These are phyloP conservation scores for Pachydiplax longipennis DNA, from an alignment of 2,888 invertebrate species.

Conservation along the genomic window DNA sequence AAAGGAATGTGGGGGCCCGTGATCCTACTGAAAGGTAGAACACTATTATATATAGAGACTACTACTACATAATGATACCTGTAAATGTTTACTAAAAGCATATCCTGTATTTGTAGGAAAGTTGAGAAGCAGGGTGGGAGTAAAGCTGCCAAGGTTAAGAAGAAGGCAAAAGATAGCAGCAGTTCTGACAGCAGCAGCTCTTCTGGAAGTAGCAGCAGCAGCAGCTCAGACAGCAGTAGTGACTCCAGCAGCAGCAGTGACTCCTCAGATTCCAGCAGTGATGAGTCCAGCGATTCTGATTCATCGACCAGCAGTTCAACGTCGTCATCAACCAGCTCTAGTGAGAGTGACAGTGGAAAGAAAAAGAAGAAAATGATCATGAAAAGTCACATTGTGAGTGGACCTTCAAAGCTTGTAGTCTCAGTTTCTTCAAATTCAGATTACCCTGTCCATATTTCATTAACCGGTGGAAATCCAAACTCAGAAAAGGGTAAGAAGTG, in stretches of 20 bases:
- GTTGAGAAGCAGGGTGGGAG: neutral
- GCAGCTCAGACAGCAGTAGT: neutral
- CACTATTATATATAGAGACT: too few relatives aligned
- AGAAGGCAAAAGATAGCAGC: neutral
- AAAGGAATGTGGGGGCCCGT: too few relatives aligned
- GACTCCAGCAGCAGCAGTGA: neutral
- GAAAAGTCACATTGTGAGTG: neutral
- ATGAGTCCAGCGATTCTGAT: neutral
- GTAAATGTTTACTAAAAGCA: neutral
- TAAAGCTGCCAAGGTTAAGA: neutral
- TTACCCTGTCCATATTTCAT: conserved; percentile 53
- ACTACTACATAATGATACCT: too few relatives aligned
- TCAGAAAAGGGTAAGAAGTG: too few relatives aligned
- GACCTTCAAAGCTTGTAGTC: conserved; percentile 53
- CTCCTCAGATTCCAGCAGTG: neutral
- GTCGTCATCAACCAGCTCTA: neutral
- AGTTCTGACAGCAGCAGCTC: neutral
- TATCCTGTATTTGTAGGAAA: neutral
- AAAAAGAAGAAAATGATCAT: neutral
- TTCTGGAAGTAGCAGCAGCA: neutral
- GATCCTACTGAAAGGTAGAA: too few relatives aligned
- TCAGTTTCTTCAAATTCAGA: conserved; percentile 57
- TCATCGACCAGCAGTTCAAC: neutral
- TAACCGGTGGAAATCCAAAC: conserved; percentile 55
- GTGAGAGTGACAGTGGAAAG: neutral